Evolutionary conservation across 2,113 vertebrate species (phyloP), one percentile per base, ranked within the genome.

Genomic region (Falcunculus frontatus): DNA sequence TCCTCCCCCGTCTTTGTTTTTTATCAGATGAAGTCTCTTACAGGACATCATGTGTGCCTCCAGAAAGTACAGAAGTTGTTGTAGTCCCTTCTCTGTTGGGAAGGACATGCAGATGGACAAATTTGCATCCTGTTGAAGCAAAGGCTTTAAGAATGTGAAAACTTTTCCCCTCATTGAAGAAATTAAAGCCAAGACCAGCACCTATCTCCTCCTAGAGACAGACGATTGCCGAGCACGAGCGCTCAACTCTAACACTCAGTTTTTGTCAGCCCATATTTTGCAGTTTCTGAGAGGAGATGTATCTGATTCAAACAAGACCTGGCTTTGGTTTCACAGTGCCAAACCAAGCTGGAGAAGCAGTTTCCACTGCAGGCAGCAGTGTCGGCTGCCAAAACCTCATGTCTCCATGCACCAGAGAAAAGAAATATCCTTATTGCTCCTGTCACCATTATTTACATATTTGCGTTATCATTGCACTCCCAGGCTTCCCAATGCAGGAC

Each of bases 221-320:
- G 16, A 18, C 1, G 2, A 41, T 42, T 33, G 13, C 42, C 3
- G 5, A 55, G 55, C 39, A 41, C 0, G 4, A 55, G 16, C 1
- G 0, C 33, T 82, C 0, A 0, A 15, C 57, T 82, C 26, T 60
- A 59, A 47, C 15, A 59, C 4, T 41, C 26, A 20, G 10, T 6
- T 50, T 88, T 79, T 88, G 11, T n/a, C 39, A 52, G 5, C 39
- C 32, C 39, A 53, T 33, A 67, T 63, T 50, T 63, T 80, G 44
- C 73, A 22, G 15, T 62, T 83, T 70, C 70, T 83, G 62, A 80
- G 75, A 30, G 62, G 65, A 89, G 50, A 57, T 15, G 11, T 20
- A 49, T 67, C 56, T 49, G 47, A 72, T n/a, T 74, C 52, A 77
- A 55, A 67, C 42, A 68, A 59, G 52, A 78, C 35, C 20, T 70